Conservation (phyloP, 2,888 invertebrate species). For the Metalampra italica region DNA sequence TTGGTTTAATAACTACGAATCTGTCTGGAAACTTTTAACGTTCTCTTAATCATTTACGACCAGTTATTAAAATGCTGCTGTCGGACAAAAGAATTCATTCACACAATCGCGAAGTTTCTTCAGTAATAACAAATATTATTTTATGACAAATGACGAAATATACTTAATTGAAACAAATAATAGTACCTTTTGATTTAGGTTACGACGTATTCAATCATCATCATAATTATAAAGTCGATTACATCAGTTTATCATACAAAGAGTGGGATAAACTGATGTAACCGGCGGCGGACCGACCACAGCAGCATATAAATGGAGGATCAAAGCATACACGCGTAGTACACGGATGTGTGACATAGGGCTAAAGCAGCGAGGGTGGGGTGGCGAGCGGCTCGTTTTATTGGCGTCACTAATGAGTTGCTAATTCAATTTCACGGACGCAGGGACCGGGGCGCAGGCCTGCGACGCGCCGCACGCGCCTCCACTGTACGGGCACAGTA, state of each 20-base stretch:
- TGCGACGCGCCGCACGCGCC: slow-evolving; percentile 15
- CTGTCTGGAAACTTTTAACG: slow-evolving; percentile 9
- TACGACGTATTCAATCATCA: too few relatives aligned
- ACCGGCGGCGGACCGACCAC: not conserved
- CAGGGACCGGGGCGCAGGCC: slow-evolving; percentile 45
- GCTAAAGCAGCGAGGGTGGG: slow-evolving; percentile 25
- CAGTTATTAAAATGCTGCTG: too few relatives aligned
- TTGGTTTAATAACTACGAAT: not conserved
- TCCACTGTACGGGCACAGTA: not conserved
- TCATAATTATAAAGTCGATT: too few relatives aligned
- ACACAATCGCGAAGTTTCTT: too few relatives aligned
- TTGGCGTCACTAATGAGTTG: slow-evolving; percentile 78
- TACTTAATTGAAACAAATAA: too few relatives aligned
- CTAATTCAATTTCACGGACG: slow-evolving; percentile 77
- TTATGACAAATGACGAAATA: too few relatives aligned
- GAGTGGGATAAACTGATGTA: not conserved
- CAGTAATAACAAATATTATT: too few relatives aligned
- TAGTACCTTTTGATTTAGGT: too few relatives aligned
- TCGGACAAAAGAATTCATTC: too few relatives aligned
- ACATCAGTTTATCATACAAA: too few relatives aligned
- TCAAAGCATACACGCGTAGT: not conserved
- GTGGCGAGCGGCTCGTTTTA: slow-evolving; percentile 59
- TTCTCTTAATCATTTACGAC: too few relatives aligned
- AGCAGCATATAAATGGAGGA: not conserved
- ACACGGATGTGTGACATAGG: slow-evolving; percentile 9